Conservation (phyloP, 2,113 vertebrate species). For the Lepisosteus oculatus region DNA sequence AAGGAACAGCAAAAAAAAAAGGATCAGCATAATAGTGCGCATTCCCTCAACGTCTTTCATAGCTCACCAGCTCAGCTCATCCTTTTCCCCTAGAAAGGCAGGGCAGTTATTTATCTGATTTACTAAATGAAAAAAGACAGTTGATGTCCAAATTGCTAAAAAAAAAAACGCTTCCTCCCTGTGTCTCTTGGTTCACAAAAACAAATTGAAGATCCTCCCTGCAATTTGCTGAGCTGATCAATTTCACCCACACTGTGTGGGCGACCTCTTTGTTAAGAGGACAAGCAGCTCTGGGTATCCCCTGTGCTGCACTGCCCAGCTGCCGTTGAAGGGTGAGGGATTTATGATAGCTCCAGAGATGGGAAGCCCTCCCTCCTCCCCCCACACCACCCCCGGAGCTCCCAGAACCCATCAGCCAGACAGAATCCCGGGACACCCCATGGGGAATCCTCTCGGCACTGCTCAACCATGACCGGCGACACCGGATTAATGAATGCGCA, state of each 20-base stretch:
- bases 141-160: conserved; percentile 7
- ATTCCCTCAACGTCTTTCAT: background rate
- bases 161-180: conserved; percentile 2
- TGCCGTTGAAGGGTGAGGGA: background rate
- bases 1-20: too few relatives aligned
- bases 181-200: background rate
- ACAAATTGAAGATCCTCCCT: conserved; percentile 9
- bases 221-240: conserved; percentile 10
- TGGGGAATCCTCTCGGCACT: conserved; percentile 5
- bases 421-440: conserved; percentile 1
- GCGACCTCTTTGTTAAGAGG: background rate
- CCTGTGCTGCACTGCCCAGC: background rate
- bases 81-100: background rate
- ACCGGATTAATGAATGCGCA: conserved; percentile 9
- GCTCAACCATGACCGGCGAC: conserved; percentile 1
- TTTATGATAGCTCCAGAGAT: conserved; percentile 14
- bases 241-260: conserved; percentile 8
- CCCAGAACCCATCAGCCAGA: background rate
- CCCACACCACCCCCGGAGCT: conserved; percentile 4
- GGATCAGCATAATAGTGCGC: background rate
- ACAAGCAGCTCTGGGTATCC: conserved; percentile 6
- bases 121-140: conserved; percentile 13
- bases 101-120: conserved; percentile 2
- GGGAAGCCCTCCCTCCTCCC: conserved; percentile 5
- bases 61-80: background rate